phyloP scores from a whole-genome alignment of 2,113 vertebrate species.

The Miniopterus natalensis region DNA sequence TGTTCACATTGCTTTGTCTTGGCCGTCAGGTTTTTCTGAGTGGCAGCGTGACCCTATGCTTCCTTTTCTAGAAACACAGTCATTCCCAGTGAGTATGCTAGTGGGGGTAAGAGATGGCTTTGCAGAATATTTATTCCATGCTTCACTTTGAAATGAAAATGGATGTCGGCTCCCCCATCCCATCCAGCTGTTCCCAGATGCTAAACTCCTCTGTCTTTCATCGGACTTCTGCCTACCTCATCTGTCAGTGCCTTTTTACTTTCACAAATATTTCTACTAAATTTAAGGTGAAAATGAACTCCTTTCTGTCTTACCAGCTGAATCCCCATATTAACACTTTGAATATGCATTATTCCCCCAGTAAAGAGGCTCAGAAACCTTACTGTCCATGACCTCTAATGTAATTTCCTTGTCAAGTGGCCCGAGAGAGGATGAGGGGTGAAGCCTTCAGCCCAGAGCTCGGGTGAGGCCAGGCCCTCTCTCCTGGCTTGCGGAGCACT shows the following conservation, averaged over 20 bases:
- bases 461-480: not conserved
- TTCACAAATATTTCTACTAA: constrained; percentile 22
- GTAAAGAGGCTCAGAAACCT: not conserved
- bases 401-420: not conserved
- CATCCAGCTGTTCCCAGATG: constrained; percentile 62
- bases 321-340: not conserved
- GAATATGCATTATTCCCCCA: not conserved
- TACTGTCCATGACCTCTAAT: not conserved
- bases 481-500: not conserved
- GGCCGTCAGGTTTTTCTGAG: constrained; percentile 52
- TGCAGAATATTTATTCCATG: constrained; percentile 53
- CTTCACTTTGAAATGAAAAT: constrained; percentile 75
- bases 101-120: constrained; percentile 28
- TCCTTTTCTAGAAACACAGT: constrained; percentile 51
- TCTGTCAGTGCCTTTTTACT: constrained; percentile 42
- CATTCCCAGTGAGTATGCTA: not conserved
- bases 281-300: not conserved
- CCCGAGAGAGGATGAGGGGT: not conserved
- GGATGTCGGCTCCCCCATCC: constrained; percentile 32
- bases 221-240: constrained; percentile 46
- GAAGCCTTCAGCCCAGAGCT: not conserved
- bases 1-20: constrained; percentile 34
- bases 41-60: constrained; percentile 45
- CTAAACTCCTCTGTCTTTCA: constrained; percentile 57
- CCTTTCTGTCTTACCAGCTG: not conserved